These are phyloP conservation scores for Oncorhynchus gorbuscha DNA, from an alignment of 2,113 vertebrate genomes.

Conservation along the genomic window DNA sequence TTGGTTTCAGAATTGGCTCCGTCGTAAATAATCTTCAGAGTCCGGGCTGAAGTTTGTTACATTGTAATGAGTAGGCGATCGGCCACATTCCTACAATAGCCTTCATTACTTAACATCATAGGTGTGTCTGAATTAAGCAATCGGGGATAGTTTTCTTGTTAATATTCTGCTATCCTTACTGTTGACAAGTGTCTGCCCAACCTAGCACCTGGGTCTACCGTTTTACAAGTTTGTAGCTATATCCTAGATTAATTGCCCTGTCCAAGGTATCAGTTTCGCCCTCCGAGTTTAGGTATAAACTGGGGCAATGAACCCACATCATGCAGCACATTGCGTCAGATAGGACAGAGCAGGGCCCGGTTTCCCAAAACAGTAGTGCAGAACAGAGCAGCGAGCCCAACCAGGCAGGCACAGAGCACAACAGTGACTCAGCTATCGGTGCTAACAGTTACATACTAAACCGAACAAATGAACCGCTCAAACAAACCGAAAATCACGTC, in stretches of 20 bases:
- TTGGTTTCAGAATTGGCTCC: too few relatives aligned
- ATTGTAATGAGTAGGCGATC: too few relatives aligned
- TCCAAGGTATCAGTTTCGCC: neutral
- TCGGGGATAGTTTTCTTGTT: neutral
- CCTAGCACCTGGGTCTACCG: too few relatives aligned
- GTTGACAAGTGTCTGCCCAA: too few relatives aligned
- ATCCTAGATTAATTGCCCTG: neutral
- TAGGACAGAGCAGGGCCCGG: constrained; percentile 12
- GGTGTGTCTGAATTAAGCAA: neutral
- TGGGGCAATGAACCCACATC: constrained; percentile 30
- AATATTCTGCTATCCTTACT: too few relatives aligned
- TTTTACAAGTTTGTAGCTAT: too few relatives aligned
- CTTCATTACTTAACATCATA: neutral
- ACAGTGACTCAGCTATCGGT: constrained; percentile 70
- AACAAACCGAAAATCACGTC: neutral
- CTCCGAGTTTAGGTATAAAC: constrained; percentile 21
- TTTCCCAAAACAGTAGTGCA: constrained; percentile 18
- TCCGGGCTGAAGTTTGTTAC: too few relatives aligned
- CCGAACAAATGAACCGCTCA: neutral
- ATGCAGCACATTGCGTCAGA: constrained; percentile 61
- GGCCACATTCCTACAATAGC: too few relatives aligned
- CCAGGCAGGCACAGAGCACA: constrained; percentile 15
- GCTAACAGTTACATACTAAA: constrained; percentile 42
- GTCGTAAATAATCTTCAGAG: too few relatives aligned
- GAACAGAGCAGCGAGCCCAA: constrained; percentile 29